A percentile compares a stretch with the other conserved stretches of the same genome.
Conservation (phyloP, 2,888 invertebrate genomes). For the Polyploca ridens region DNA sequence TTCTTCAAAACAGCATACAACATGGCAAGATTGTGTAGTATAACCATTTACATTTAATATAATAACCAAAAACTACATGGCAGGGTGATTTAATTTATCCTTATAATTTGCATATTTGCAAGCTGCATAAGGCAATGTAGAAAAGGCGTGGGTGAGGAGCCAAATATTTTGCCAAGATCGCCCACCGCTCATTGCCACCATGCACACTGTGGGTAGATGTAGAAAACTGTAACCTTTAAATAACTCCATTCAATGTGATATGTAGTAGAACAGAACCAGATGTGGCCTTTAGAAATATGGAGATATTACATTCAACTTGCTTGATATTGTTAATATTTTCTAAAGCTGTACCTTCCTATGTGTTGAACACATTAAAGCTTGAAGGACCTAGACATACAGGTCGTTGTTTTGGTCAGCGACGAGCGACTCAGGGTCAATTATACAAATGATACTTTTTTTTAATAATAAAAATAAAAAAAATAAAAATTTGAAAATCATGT, state of each 20-base stretch:
- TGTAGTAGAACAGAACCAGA: background rate
- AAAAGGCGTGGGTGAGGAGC: conserved; percentile 61
- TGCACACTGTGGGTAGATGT: conserved; percentile 48
- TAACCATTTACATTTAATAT: background rate
- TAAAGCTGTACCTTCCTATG: background rate
- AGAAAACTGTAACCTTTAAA: conserved; percentile 55
- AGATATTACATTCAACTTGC: background rate
- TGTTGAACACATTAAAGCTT: too few relatives aligned
- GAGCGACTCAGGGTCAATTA: too few relatives aligned
- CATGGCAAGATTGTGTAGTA: background rate
- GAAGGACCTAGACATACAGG: too few relatives aligned
- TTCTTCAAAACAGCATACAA: too few relatives aligned
- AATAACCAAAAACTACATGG: background rate
- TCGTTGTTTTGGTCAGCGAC: too few relatives aligned
- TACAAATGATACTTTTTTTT: too few relatives aligned
- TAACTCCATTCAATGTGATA: conserved; percentile 27
- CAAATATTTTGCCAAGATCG: conserved; percentile 61
- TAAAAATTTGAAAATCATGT: too few relatives aligned
- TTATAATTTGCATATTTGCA: conserved; percentile 29
- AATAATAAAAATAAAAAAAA: too few relatives aligned
- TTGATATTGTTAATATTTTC: background rate
- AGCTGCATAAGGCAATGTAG: conserved; percentile 58
- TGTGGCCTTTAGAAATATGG: background rate
- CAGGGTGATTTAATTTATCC: background rate
- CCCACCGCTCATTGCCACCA: conserved; percentile 53